Conservation (phyloP, 2,113 vertebrate genomes). For the Eidolon helvum region DNA sequence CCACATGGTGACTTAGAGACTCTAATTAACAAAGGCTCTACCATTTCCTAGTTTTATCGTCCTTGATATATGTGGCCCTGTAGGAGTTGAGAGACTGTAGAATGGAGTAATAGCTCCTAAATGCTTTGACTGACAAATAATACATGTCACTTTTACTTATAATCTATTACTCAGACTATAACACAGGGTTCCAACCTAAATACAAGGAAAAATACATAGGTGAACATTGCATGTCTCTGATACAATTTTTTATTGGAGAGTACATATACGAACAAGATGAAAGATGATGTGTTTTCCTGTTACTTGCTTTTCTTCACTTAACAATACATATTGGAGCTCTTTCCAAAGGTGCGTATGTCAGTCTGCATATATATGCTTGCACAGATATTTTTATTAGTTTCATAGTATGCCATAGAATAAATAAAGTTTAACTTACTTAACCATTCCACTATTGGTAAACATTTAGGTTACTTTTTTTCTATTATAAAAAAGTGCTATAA, state of each 20-base stretch:
- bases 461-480: background rate
- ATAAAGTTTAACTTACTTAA: background rate
- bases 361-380: accelerated
- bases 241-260: background rate
- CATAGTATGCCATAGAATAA: background rate
- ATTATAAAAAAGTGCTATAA: background rate
- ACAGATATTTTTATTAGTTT: background rate
- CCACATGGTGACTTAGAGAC: background rate
- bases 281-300: background rate
- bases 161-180: background rate
- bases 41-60: background rate
- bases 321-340: background rate
- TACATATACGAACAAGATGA: background rate
- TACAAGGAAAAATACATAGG: background rate
- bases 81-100: background rate
- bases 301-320: background rate
- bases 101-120: background rate
- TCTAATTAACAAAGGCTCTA: background rate
- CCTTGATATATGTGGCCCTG: background rate
- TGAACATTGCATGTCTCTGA: background rate
- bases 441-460: background rate
- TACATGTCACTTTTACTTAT: background rate
- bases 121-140: background rate
- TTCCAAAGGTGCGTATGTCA: background rate
- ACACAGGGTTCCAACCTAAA: background rate